These are phyloP conservation scores for Boleophthalmus pectinirostris DNA, from an alignment of 2,113 vertebrate species.

Conservation along the genomic window DNA sequence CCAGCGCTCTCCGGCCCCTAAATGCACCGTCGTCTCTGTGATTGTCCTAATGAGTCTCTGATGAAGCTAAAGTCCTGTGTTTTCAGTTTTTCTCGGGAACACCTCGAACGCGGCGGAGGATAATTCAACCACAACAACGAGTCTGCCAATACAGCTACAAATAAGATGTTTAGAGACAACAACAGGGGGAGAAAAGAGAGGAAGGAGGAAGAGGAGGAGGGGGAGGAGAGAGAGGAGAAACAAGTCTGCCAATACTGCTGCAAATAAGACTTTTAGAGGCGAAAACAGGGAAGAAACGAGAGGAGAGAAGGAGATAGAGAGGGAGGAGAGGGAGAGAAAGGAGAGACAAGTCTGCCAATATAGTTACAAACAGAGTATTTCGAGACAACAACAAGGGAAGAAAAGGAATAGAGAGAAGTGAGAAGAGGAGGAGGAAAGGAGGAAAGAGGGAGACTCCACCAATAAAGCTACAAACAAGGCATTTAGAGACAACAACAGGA, in stretches of 20 bases:
- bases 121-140: conserved; percentile 41
- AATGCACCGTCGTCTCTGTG: not conserved
- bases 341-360: conserved; percentile 24
- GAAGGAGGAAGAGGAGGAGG: conserved; percentile 28
- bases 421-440: conserved; percentile 1
- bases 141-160: conserved; percentile 16
- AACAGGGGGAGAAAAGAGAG: conserved; percentile 26
- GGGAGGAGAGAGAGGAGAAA: not conserved
- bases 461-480: no score
- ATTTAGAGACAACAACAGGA: no score
- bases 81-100: conserved; percentile 33
- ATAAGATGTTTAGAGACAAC: conserved; percentile 49
- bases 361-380: conserved; percentile 34
- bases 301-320: no score
- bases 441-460: not conserved
- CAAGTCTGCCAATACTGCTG: not conserved
- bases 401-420: conserved; percentile 35
- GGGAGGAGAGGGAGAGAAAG: no score
- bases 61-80: not conserved
- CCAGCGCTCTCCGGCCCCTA: not conserved
- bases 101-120: conserved; percentile 26
- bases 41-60: not conserved
- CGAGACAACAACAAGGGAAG: conserved; percentile 35
- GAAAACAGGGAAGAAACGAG: no score
- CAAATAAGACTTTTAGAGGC: no score